A percentile compares a stretch with the other conserved stretches of the same genome.
Evolutionary conservation across 1,140 invertebrate species (phyloP).

Genomic region (Rhyzopertha dominica): DNA sequence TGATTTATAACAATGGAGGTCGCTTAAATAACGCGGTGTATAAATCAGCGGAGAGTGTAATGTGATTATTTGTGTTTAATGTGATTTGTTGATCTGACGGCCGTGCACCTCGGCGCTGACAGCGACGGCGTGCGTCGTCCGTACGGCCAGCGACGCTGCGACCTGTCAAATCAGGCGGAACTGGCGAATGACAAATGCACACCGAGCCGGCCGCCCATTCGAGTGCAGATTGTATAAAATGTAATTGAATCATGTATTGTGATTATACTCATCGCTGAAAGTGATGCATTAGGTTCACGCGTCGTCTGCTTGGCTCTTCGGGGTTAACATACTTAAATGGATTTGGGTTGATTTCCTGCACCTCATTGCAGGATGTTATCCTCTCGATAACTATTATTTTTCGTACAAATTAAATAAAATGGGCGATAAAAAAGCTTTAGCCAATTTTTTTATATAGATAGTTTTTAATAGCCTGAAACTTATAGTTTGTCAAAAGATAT

Average conservation of each 20-base stretch:
- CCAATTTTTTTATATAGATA: too few relatives aligned
- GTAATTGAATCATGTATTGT: constrained; percentile 45
- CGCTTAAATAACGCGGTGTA: constrained; percentile 41
- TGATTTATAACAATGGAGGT: constrained; percentile 38
- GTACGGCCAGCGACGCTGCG: constrained; percentile 27
- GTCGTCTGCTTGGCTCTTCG: constrained; percentile 14
- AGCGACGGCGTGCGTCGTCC: constrained; percentile 26
- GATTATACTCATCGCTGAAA: constrained; percentile 40
- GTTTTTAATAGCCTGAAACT: too few relatives aligned
- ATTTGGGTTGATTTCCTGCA: too few relatives aligned
- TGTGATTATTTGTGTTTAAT: constrained; percentile 47
- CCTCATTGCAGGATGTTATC: too few relatives aligned
- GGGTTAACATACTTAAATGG: constrained; percentile 14
- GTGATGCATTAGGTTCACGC: constrained; percentile 38
- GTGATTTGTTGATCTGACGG: constrained; percentile 44
- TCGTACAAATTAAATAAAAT: too few relatives aligned
- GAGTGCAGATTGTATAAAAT: constrained; percentile 46
- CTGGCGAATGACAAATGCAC: constrained; percentile 46
- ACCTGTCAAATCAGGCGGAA: constrained; percentile 46
- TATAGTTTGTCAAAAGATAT: too few relatives aligned
- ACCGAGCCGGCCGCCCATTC: constrained; percentile 33
- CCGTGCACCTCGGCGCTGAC: constrained; percentile 41
- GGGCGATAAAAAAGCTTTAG: too few relatives aligned
- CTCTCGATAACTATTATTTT: too few relatives aligned
- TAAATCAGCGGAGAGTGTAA: constrained; percentile 46